A percentile compares a stretch with the other conserved stretches of the same genome.
phyloP scores from a whole-genome alignment of 2,113 vertebrate species.

The Grallaria varia region DNA sequence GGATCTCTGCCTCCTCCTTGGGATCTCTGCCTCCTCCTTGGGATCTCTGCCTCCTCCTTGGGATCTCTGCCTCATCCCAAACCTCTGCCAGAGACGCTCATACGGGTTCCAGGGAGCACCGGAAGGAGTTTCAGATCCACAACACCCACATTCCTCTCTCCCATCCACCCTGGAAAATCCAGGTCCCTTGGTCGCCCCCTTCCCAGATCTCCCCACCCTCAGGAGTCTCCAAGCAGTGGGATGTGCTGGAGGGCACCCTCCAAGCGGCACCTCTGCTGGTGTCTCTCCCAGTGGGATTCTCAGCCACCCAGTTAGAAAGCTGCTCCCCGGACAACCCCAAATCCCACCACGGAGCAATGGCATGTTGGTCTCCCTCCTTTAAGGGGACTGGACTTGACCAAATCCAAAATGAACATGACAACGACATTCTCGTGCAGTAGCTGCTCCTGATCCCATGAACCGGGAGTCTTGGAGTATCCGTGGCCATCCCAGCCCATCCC shows the following conservation, averaged over 20 bases:
- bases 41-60: neutral
- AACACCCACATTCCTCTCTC: neutral
- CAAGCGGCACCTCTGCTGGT: neutral
- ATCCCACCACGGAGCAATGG: neutral
- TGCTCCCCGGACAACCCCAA: neutral
- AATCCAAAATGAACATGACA: neutral
- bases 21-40: neutral
- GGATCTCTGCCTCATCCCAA: neutral
- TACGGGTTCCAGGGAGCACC: neutral
- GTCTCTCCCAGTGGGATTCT: neutral
- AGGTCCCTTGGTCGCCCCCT: too few relatives aligned
- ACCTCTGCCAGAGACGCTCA: neutral
- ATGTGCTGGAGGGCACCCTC: neutral
- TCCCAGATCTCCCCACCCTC: neutral
- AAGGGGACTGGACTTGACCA: accelerated
- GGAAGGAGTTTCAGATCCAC: neutral
- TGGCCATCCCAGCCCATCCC: neutral
- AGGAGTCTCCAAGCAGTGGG: neutral
- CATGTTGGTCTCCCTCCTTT: neutral
- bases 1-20: too few relatives aligned
- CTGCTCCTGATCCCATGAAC: neutral
- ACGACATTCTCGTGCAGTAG: accelerated
- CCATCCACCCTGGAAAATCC: neutral
- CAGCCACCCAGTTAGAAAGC: neutral
- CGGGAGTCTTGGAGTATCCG: accelerated